Percentiles rank a stretch among this genome's conserved stretches.
Conservation (phyloP, 1,140 invertebrate genomes). For the Drosophila ercepeae region DNA sequence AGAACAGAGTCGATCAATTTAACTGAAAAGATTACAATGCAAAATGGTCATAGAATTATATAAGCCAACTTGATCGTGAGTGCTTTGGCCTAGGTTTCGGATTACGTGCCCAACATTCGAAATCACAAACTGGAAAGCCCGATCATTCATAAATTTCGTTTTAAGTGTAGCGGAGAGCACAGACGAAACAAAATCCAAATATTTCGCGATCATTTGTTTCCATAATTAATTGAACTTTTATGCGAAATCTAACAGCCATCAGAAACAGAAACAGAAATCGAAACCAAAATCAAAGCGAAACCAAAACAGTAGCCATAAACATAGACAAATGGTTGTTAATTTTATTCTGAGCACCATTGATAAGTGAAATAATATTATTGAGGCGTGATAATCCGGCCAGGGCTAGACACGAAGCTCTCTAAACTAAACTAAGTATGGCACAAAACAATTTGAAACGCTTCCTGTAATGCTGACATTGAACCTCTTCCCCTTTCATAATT, state of each 20-base stretch:
- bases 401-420: constrained; percentile 25
- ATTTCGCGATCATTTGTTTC: constrained; percentile 48
- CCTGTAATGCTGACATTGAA: constrained; percentile 71
- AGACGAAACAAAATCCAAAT: constrained; percentile 38
- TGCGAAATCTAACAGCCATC: constrained; percentile 52
- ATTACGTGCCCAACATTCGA: constrained; percentile 47
- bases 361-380: constrained; percentile 41
- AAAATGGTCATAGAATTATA: constrained; percentile 43
- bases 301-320: constrained; percentile 30
- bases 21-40: constrained; percentile 31
- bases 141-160: constrained; percentile 72
- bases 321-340: constrained; percentile 38
- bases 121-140: constrained; percentile 34
- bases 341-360: constrained; percentile 37
- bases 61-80: constrained; percentile 30
- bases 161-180: constrained; percentile 51
- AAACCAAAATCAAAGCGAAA: constrained; percentile 12
- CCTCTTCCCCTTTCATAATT: constrained; percentile 30
- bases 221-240: constrained; percentile 69
- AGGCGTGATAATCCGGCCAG: constrained; percentile 64
- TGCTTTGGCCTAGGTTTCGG: constrained; percentile 35
- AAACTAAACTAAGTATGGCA: background rate
- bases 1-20: constrained; percentile 21
- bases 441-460: constrained; percentile 36
- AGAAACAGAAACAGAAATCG: constrained; percentile 2